Base-by-base conservation (phyloP, 2,113 vertebrate species). In the Grallaria varia region DNA sequence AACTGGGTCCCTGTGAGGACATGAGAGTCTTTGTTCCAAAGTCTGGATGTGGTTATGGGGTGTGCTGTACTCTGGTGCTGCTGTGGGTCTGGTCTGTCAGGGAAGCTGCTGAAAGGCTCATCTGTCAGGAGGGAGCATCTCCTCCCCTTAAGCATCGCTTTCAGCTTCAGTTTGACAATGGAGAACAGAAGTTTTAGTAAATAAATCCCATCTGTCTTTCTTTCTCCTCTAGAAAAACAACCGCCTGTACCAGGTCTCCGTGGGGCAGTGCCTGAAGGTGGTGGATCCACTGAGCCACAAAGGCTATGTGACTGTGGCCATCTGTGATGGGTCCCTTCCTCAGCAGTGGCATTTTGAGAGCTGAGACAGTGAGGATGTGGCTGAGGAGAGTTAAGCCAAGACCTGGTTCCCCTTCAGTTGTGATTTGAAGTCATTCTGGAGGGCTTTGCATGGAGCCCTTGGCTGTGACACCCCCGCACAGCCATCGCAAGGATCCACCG, bases 221-320 rank as follows among this genome's bases (percentile, higher is more conserved):
- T 77, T 24, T 80, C 53, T 55, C 63, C 91, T 91, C 4, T 58
- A 99, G 99, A 99, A 98, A 22, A 98, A 98, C 33, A 98, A 97
- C 78, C 98, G 99, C 20, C 98, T 99, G 37, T 99, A 99, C 97
- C 99, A 99, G 97, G 99, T 99, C 52, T 99, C 99, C 0, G 99
- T 98, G 15, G 99, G 99, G 40, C 99, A 99, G 97, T 99, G 99
- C 97, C 98, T 99, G 92, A 98, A 98, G 8, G 97, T 97, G 17
- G 93, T 97, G 0, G 98, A 98, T 63, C 98, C 98, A 0, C 77
- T 97, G 7, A 98, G 98, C 87, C 98, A 96, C 50, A 99, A 98
- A 87, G 99, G 99, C 50, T 98, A 98, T 1, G 98, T 99, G 40
- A 95, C 98, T 74, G 98, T 99, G 99, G 99, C 98, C 9, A 99